Conservation (phyloP, 2,888 invertebrate species). For the Drosophila antonietae region DNA sequence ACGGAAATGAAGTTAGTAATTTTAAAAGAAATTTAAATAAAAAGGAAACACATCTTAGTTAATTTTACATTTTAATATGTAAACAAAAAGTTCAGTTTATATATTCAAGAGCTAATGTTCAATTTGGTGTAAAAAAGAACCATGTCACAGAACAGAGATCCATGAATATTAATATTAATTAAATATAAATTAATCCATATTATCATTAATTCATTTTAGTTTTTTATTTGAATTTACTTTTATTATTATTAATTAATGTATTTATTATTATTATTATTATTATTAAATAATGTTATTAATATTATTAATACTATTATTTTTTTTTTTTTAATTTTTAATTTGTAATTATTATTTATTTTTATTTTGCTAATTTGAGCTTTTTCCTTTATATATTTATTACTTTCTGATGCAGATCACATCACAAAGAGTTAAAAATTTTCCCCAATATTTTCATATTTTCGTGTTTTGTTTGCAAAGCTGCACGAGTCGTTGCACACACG, state of each 20-base stretch:
- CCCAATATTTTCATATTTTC: no score
- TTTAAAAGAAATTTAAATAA: neutral
- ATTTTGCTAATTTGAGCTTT: neutral
- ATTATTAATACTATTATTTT: neutral
- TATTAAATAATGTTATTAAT: neutral
- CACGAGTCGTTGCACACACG: slow-evolving; percentile 4
- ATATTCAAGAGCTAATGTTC: no score
- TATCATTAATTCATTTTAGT: neutral
- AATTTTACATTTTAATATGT: neutral
- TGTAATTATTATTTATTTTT: neutral
- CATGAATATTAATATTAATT: no score
- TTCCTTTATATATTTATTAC: neutral
- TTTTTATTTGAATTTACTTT: neutral
- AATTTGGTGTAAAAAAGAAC: neutral
- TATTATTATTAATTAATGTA: neutral
- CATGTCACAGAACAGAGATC: neutral
- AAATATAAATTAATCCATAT: neutral
- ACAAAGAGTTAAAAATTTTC: neutral
- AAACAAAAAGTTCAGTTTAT: neutral
- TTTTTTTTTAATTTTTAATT: neutral
- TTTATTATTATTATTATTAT: neutral
- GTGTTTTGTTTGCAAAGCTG: neutral
- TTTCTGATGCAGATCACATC: neutral
- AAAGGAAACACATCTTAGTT: neutral
- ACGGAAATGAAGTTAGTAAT: neutral